These are phyloP conservation scores for Thamnophis elegans DNA, from an alignment of 2,797 vertebrate species.

Conservation along the genomic window DNA sequence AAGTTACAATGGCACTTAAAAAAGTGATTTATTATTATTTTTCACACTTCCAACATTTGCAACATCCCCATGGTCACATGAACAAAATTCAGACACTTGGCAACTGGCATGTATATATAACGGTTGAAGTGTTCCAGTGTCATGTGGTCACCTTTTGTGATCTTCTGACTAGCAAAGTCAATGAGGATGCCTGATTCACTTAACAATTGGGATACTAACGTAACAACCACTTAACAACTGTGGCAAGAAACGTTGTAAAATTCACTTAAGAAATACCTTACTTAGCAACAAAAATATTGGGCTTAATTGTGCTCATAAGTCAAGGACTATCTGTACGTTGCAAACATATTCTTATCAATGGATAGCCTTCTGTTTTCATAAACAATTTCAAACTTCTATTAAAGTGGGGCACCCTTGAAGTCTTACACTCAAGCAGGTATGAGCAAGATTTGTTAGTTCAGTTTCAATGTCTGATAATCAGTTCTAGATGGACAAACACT, in stretches of 20 bases:
- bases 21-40: neutral
- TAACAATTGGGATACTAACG: neutral
- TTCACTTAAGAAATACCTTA: neutral
- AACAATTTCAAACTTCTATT: slow-evolving; percentile 71
- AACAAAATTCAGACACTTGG: neutral
- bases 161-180: neutral
- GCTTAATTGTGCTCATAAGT: neutral
- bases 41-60: neutral
- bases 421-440: neutral
- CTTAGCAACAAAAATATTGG: neutral
- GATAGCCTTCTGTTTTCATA: slow-evolving; percentile 76
- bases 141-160: neutral
- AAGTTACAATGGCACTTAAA: neutral
- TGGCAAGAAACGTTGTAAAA: neutral
- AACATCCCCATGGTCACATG: neutral
- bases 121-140: neutral
- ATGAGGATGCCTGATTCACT: neutral
- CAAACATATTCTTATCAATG: slow-evolving; percentile 69
- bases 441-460: neutral
- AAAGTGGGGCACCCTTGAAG: slow-evolving; percentile 57
- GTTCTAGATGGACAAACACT: neutral
- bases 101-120: neutral
- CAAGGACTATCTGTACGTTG: slow-evolving; percentile 49
- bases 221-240: neutral
- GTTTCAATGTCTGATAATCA: neutral